These are phyloP conservation scores for Apogon talboti DNA, from an alignment of 2,797 vertebrate genomes.

Conservation along the genomic window DNA sequence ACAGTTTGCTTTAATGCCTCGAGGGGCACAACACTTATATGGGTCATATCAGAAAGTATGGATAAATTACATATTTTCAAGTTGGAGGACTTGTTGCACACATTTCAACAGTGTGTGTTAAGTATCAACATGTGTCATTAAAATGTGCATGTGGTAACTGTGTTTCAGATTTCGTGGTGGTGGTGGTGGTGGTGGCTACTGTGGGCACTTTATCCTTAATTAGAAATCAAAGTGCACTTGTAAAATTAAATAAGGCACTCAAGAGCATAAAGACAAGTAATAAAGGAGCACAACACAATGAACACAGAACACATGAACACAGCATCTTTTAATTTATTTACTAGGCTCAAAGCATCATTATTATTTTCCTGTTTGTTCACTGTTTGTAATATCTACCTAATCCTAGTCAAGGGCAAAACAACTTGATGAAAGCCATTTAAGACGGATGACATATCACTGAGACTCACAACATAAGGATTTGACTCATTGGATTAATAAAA, in stretches of 20 bases:
- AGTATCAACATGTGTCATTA: too few species aligned
- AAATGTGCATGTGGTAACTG: too few species aligned
- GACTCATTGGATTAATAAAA: constrained; percentile 80
- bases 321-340: constrained; percentile 28
- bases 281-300: constrained; percentile 53
- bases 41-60: too few species aligned
- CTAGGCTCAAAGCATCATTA: constrained; percentile 7
- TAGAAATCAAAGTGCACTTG: constrained; percentile 68
- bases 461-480: constrained; percentile 51
- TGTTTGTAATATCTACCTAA: constrained; percentile 30
- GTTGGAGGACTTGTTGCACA: too few species aligned
- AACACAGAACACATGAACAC: constrained; percentile 40
- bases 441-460: constrained; percentile 63
- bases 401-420: constrained; percentile 56
- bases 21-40: too few species aligned
- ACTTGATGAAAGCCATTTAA: constrained; percentile 49
- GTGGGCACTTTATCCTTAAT: constrained; percentile 53
- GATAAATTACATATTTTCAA: too few species aligned
- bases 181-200: constrained; percentile 26
- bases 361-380: constrained; percentile 37
- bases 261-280: constrained; percentile 56
- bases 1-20: too few species aligned
- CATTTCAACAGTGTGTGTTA: too few species aligned
- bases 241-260: constrained; percentile 63
- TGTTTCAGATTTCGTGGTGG: too few species aligned